A percentile compares a stretch with the other conserved stretches of the same genome.
Conservation (phyloP, 1,140 invertebrate genomes). For the Pristionchus pacificus region DNA sequence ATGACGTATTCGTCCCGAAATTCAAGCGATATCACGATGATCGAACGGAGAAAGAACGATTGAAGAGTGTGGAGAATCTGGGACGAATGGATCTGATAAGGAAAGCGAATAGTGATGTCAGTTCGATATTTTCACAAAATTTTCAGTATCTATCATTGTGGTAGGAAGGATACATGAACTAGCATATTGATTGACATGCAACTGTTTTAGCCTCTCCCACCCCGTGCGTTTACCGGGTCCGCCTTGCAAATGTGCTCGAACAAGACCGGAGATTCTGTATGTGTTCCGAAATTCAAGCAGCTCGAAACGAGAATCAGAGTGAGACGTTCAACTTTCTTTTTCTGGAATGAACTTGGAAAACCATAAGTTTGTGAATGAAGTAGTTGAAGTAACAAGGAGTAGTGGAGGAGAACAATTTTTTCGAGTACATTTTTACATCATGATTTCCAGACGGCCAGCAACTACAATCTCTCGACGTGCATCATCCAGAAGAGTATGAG, state of each 20-base stretch:
- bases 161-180: no score
- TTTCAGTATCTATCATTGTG: no score
- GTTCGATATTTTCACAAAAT: no score
- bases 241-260: conserved; percentile 4
- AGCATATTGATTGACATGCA: no score
- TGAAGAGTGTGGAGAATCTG: no score
- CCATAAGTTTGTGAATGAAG: background rate
- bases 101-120: no score
- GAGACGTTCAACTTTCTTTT: background rate
- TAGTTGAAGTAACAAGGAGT: no score
- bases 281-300: conserved; percentile 6
- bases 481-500: conserved; percentile 18
- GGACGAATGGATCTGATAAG: no score
- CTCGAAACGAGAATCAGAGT: conserved; percentile 17
- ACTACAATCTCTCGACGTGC: conserved; percentile 14
- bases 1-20: no score
- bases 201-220: conserved; percentile 8
- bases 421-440: background rate
- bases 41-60: no score
- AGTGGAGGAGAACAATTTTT: no score
- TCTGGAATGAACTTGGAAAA: background rate
- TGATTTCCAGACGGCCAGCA: conserved; percentile 8
- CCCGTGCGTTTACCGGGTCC: conserved; percentile 2
- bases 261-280: background rate
- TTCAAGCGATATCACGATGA: no score